These are phyloP conservation scores for Mugil cephalus DNA, from an alignment of 2,113 vertebrate genomes.

Conservation along the genomic window DNA sequence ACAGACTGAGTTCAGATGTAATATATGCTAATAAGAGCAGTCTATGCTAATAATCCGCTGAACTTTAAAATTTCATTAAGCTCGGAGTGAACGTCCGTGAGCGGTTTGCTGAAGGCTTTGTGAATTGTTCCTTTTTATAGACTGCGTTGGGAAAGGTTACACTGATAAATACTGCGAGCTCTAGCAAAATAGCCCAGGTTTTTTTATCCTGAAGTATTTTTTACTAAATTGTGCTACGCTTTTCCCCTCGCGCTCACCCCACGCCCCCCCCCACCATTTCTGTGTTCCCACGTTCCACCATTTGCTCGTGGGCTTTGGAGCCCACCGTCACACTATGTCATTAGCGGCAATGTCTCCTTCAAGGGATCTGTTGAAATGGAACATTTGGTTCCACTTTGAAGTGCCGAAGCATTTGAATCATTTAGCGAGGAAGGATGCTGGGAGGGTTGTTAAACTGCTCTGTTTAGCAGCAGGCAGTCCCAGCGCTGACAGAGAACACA, in stretches of 20 bases:
- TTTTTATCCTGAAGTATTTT: slow-evolving; percentile 38
- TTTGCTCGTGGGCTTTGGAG: slow-evolving; percentile 33
- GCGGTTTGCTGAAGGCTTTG: slow-evolving; percentile 44
- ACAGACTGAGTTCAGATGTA: slow-evolving; percentile 44
- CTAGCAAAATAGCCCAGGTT: slow-evolving; percentile 37
- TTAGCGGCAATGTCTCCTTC: slow-evolving; percentile 72
- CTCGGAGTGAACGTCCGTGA: slow-evolving; percentile 53
- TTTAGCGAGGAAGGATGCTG: slow-evolving; percentile 77
- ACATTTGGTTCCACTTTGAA: slow-evolving; percentile 82
- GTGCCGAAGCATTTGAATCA: slow-evolving; percentile 77
- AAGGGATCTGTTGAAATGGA: slow-evolving; percentile 76
- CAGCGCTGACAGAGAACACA: slow-evolving; percentile 53
- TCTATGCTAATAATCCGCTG: slow-evolving; percentile 57
- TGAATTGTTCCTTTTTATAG: slow-evolving; percentile 25
- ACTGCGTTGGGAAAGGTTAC: slow-evolving; percentile 26
- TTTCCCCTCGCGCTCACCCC: background rate
- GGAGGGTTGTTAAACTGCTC: slow-evolving; percentile 74
- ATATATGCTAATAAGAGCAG: slow-evolving; percentile 57
- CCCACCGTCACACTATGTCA: slow-evolving; percentile 65
- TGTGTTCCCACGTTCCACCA: slow-evolving; percentile 9
- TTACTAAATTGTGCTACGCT: slow-evolving; percentile 33
- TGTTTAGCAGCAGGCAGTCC: slow-evolving; percentile 78
- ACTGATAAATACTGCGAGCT: slow-evolving; percentile 48
- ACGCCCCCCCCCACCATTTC: background rate
- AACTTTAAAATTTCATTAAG: slow-evolving; percentile 68